Evolutionary conservation across 2,797 vertebrate genomes (phyloP), one percentile per base, ranked within the genome.

Genomic region (Graptemys geographica): DNA sequence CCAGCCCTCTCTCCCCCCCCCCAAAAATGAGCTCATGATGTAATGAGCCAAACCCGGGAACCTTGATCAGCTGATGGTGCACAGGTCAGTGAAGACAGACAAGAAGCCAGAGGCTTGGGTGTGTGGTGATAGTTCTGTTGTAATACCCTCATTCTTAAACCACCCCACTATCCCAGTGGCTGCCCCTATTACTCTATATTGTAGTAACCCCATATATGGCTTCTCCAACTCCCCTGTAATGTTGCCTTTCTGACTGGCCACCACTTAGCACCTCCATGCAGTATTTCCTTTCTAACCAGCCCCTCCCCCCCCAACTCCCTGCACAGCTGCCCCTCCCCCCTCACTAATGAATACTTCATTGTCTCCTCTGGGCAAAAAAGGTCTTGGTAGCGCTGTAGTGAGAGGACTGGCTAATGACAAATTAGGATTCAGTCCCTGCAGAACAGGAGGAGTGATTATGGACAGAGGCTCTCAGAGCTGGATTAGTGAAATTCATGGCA

Each of bases 391-490:
- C 28, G 37, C 95, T 88, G 97, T 96, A 92, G 92, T 81, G 83
- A 97, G 97, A 97, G 89, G 92, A 84, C 41, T 94, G 94, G 91
- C 96, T 95, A 93, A 97, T 78, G 97, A 97, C 96, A 90, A 97
- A 98, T 98, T 98, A 98, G 97, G 97, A 98, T 98, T 98, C 98
- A 92, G 85, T 94, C 92, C 97, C 96, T 95, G 98, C 97, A 96
- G 92, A 93, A 97, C 7, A 55, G 96, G 96, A 97, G 98, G 98
- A 96, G 95, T 96, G 96, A 96, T 94, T 94, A 97, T 86, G 98
- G 98, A 97, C 98, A 98, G 97, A 98, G 97, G 98, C 97, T 97
- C 97, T 98, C 97, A 97, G 98, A 98, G 98, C 96, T 92, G 89
- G 97, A 96, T 97, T 97, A 94, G 97, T 89, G 93, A 97, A 98